phyloP scores from a whole-genome alignment of 2,797 vertebrate genomes.

The Muscicapa comitata region DNA sequence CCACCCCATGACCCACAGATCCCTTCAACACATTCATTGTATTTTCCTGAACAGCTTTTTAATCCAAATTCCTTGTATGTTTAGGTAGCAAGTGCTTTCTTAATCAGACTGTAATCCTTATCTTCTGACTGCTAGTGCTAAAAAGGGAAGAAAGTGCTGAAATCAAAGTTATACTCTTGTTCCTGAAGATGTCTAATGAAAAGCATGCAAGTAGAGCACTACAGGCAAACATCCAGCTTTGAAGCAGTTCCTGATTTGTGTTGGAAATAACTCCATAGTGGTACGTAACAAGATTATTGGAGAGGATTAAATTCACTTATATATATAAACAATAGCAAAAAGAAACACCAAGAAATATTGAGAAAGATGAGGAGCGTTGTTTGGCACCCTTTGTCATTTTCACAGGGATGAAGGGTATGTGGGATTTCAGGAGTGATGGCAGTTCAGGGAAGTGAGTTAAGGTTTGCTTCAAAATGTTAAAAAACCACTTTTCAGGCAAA shows the following conservation, averaged over 20 bases:
- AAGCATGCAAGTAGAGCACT: neutral
- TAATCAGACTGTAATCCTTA: neutral
- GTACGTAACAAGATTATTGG: neutral
- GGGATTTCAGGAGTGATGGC: slow-evolving; percentile 72
- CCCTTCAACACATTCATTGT: neutral
- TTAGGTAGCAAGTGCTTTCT: neutral
- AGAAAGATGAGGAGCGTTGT: neutral
- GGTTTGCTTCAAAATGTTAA: neutral
- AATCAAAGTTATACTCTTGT: neutral
- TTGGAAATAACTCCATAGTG: neutral
- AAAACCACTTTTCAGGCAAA: neutral
- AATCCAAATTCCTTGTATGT: neutral
- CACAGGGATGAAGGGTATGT: slow-evolving; percentile 52
- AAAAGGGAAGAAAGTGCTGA: neutral
- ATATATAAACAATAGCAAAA: neutral
- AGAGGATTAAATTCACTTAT: neutral
- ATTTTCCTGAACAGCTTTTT: neutral
- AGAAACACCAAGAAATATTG: neutral
- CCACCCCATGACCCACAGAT: neutral
- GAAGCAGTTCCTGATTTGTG: neutral
- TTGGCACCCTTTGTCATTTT: neutral
- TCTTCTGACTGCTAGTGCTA: neutral
- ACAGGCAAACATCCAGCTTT: neutral
- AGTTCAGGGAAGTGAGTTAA: slow-evolving; percentile 72
- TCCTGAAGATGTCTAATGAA: neutral